Percentiles rank a stretch among this genome's conserved stretches.
Conservation (phyloP, 2,797 vertebrate species). For the Hyperoplus lanceolatus region DNA sequence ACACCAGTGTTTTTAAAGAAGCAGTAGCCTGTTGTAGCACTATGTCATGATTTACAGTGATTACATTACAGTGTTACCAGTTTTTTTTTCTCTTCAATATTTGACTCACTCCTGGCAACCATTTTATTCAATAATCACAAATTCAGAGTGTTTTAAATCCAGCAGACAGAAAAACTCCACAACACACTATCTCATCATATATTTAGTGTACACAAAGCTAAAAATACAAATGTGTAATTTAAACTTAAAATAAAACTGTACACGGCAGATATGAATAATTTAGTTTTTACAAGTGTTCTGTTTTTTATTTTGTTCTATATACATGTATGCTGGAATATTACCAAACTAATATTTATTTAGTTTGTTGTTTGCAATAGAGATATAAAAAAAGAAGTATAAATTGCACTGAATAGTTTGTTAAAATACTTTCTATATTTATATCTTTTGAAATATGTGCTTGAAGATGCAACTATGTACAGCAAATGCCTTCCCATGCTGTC, state of each 20-base stretch:
- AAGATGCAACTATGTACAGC: slow-evolving; percentile 45
- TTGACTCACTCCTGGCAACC: slow-evolving; percentile 7
- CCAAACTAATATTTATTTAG: slow-evolving; percentile 71
- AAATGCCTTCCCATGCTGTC: slow-evolving; percentile 14
- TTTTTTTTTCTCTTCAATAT: slow-evolving; percentile 19
- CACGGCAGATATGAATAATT: slow-evolving; percentile 25
- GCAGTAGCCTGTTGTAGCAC: slow-evolving; percentile 72
- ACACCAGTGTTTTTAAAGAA: slow-evolving; percentile 57
- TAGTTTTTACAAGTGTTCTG: slow-evolving; percentile 9
- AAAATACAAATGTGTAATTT: not conserved
- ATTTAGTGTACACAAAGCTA: not conserved
- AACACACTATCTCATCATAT: slow-evolving; percentile 7
- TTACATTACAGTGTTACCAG: slow-evolving; percentile 51
- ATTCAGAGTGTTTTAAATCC: slow-evolving; percentile 6
- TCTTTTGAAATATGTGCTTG: slow-evolving; percentile 50
- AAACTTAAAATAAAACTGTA: slow-evolving; percentile 19
- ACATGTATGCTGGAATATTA: slow-evolving; percentile 65
- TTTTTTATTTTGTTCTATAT: slow-evolving; percentile 13
- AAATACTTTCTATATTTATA: slow-evolving; percentile 69
- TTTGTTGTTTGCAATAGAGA: slow-evolving; percentile 60
- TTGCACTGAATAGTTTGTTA: slow-evolving; percentile 73
- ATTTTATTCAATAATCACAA: slow-evolving; percentile 8
- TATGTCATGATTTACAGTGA: slow-evolving; percentile 20
- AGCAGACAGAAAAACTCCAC: not conserved
- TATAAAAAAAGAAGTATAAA: slow-evolving; percentile 37